Conservation (phyloP, 2,113 vertebrate genomes). For the Melanocharis versteri region DNA sequence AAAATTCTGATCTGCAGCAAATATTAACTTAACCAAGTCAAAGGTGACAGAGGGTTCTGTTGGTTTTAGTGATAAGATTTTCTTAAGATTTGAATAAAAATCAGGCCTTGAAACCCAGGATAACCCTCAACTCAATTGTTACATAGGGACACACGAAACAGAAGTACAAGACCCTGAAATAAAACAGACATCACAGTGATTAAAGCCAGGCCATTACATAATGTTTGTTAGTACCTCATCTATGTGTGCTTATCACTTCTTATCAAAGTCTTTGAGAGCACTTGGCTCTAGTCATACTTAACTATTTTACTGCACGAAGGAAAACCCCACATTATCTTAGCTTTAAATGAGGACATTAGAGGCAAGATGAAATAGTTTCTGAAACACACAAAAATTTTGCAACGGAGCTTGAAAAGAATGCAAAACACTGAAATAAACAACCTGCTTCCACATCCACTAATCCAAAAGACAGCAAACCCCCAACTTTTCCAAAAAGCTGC, state of each 20-base stretch:
- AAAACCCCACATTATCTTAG: background rate
- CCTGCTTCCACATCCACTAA: background rate
- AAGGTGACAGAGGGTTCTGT: background rate
- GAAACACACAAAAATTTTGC: background rate
- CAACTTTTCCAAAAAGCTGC: background rate
- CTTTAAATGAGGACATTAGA: background rate
- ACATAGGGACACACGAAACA: rapidly evolving
- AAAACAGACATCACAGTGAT: background rate
- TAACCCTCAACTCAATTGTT: background rate
- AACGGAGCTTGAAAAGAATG: background rate
- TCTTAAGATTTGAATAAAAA: background rate
- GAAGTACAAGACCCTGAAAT: background rate
- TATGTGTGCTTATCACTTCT: background rate
- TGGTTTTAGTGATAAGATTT: background rate
- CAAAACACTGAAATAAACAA: background rate
- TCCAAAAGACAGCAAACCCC: background rate
- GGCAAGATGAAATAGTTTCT: background rate
- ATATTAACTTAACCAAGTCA: background rate
- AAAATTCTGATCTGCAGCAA: background rate
- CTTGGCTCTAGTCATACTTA: background rate
- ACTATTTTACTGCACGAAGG: background rate
- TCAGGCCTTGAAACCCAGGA: background rate
- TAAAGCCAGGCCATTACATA: background rate
- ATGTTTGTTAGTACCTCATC: background rate
- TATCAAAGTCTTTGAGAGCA: background rate